phyloP scores from a whole-genome alignment of 2,797 vertebrate species.

The Gastrophryne carolinensis region DNA sequence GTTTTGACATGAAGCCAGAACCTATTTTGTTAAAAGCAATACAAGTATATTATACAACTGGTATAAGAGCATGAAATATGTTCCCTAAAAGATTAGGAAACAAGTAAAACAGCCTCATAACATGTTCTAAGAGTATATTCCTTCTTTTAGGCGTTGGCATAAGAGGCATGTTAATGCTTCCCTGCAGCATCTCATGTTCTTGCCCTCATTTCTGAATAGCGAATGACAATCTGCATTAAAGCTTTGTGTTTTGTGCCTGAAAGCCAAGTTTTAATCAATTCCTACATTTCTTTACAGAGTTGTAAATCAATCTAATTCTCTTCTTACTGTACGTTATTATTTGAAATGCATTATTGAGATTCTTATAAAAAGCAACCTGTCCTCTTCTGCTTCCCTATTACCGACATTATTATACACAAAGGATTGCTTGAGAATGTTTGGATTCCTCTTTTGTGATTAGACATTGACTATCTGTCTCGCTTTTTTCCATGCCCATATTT shows the following conservation, averaged over 20 bases:
- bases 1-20: no score
- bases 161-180: constrained; percentile 44
- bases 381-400: constrained; percentile 22
- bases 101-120: constrained; percentile 15
- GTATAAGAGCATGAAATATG: background rate
- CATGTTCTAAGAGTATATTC: constrained; percentile 38
- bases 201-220: constrained; percentile 45
- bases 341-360: constrained; percentile 33
- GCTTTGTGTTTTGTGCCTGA: constrained; percentile 42
- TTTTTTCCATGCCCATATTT: constrained; percentile 43
- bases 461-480: constrained; percentile 43
- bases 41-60: no score
- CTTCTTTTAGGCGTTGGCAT: constrained; percentile 36
- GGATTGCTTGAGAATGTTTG: constrained; percentile 38
- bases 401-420: constrained; percentile 33
- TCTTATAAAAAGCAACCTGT: constrained; percentile 30
- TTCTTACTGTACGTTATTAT: constrained; percentile 35
- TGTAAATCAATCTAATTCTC: constrained; percentile 44
- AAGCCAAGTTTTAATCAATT: constrained; percentile 50
- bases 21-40: no score
- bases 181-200: constrained; percentile 43
- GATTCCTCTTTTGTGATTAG: constrained; percentile 46
- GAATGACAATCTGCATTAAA: constrained; percentile 52
- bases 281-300: constrained; percentile 46
- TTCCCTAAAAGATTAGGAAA: constrained; percentile 2